Evolutionary conservation across 2,797 vertebrate genomes (phyloP).

Genomic region (Melanotaenia nigrans): DNA sequence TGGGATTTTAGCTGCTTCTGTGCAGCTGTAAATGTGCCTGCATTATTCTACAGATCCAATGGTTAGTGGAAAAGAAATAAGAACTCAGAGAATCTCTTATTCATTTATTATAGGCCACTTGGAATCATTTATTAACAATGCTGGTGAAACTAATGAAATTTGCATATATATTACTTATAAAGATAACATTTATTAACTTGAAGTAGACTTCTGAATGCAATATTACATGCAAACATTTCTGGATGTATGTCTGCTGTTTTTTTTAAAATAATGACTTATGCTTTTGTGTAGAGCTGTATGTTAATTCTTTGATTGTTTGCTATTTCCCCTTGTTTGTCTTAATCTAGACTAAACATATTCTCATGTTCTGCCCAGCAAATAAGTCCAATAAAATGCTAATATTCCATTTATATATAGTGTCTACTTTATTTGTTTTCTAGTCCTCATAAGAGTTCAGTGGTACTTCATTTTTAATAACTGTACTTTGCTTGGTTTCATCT

Average conservation of each 20-base stretch:
- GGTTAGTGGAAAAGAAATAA: slow-evolving; percentile 29
- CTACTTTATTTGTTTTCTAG: not conserved
- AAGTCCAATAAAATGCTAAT: not conserved
- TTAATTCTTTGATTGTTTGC: not conserved
- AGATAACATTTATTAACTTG: slow-evolving; percentile 6
- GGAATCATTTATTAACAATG: slow-evolving; percentile 21
- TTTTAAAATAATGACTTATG: slow-evolving; percentile 1
- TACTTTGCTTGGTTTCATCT: not conserved
- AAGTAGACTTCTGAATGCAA: not conserved
- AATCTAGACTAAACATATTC: not conserved
- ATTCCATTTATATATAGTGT: not conserved
- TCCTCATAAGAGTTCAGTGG: not conserved
- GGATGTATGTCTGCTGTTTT: not conserved
- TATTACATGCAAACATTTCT: not conserved
- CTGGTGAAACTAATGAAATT: slow-evolving; percentile 13
- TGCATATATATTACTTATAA: slow-evolving; percentile 25
- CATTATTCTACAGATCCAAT: slow-evolving; percentile 52
- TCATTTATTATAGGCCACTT: slow-evolving; percentile 23
- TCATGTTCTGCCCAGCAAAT: not conserved
- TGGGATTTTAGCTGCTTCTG: slow-evolving; percentile 68
- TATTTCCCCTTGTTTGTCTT: not conserved
- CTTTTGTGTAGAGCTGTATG: not conserved
- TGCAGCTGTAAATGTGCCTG: slow-evolving; percentile 66
- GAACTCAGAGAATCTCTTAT: slow-evolving; percentile 18
- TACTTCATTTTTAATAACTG: not conserved